Evolutionary conservation across 1,140 invertebrate species (phyloP).

Genomic region (Papilio helenus): DNA sequence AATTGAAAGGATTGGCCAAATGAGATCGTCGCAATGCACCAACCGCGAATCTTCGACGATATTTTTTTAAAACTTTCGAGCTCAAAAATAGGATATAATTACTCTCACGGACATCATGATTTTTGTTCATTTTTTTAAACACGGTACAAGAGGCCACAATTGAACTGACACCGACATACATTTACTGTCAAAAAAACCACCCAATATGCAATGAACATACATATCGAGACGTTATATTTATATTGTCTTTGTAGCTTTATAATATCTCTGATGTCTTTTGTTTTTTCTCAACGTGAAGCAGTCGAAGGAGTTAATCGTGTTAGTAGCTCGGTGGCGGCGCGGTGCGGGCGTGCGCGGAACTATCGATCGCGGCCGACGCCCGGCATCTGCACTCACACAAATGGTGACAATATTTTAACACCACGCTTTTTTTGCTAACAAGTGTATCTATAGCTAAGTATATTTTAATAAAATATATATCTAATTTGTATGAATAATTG

Average conservation of each 20-base stretch:
- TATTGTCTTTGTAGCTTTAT: neutral
- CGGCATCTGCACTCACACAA: slow-evolving; percentile 37
- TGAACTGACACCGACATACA: neutral
- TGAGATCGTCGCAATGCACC: neutral
- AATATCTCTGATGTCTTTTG: neutral
- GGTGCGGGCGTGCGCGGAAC: slow-evolving; percentile 65
- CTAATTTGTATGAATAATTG: too few species aligned
- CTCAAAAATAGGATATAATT: too few species aligned
- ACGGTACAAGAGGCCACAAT: neutral
- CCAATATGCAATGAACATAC: too few species aligned
- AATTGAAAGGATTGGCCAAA: neutral
- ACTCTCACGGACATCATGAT: neutral
- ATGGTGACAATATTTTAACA: slow-evolving; percentile 55
- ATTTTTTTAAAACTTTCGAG: neutral
- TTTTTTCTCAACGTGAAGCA: slow-evolving; percentile 12
- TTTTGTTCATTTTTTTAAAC: neutral
- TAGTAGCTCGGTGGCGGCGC: slow-evolving; percentile 20
- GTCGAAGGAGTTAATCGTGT: slow-evolving; percentile 34
- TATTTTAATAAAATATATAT: too few species aligned
- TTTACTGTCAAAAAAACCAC: neutral
- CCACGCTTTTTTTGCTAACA: neutral
- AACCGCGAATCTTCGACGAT: neutral
- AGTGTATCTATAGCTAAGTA: neutral
- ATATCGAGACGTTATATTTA: neutral
- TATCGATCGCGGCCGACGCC: slow-evolving; percentile 70